A percentile compares a stretch with the other conserved stretches of the same genome.
Conservation (phyloP, 1,140 invertebrate species). For the Danaus melanippus region DNA sequence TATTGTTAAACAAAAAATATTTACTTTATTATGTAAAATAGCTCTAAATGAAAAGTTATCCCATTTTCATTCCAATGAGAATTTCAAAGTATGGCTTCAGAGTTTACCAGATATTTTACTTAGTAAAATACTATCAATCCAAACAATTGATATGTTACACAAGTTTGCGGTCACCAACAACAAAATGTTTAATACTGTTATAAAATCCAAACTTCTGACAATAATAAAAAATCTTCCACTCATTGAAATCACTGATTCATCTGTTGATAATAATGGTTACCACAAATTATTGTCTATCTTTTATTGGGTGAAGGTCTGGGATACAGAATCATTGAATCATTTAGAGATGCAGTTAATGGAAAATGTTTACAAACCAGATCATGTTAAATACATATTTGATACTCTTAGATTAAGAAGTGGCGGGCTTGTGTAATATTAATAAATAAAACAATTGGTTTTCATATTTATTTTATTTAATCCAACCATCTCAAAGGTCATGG, state of each 20-base stretch:
- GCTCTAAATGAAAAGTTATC: constrained; percentile 53
- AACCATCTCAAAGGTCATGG: not conserved
- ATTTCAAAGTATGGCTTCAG: constrained; percentile 60
- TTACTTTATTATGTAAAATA: constrained; percentile 63
- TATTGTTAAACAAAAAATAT: constrained; percentile 55
- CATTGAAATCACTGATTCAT: constrained; percentile 45
- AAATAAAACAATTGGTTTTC: constrained; percentile 8
- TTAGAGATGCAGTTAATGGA: constrained; percentile 58
- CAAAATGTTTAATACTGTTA: constrained; percentile 48
- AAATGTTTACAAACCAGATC: constrained; percentile 44
- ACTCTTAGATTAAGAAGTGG: constrained; percentile 47
- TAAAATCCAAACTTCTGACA: constrained; percentile 46
- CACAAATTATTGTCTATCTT: constrained; percentile 60
- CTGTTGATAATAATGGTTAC: constrained; percentile 33
- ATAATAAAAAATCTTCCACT: constrained; percentile 65
- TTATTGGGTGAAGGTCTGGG: constrained; percentile 63
- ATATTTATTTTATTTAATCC: not conserved
- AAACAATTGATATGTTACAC: constrained; percentile 62
- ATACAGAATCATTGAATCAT: constrained; percentile 55
- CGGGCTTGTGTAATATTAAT: constrained; percentile 21
- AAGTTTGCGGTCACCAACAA: constrained; percentile 63
- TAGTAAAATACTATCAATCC: constrained; percentile 40
- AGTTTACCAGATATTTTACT: constrained; percentile 66
- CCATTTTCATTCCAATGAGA: constrained; percentile 48
- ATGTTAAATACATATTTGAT: constrained; percentile 55